Percentiles rank a stretch among this genome's conserved stretches.
Conservation (phyloP, 1,140 invertebrate species). For the Cheumatopsyche charites region DNA sequence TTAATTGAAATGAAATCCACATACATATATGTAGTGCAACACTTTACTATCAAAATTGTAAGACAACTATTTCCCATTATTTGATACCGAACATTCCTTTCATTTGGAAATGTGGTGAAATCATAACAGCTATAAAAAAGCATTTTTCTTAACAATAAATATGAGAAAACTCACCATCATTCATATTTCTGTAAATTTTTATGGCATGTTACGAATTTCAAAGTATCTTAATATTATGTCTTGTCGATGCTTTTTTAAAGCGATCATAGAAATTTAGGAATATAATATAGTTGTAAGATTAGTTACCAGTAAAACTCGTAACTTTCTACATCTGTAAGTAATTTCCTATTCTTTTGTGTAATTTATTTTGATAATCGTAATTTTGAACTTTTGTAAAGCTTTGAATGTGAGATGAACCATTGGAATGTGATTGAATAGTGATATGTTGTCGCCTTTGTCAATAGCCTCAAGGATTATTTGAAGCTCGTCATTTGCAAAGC, state of each 20-base stretch:
- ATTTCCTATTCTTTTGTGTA: slow-evolving; percentile 34
- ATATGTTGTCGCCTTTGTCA: slow-evolving; percentile 24
- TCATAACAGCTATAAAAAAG: no score
- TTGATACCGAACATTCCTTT: slow-evolving; percentile 33
- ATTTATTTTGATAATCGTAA: slow-evolving; percentile 32
- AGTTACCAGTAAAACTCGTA: slow-evolving; percentile 31
- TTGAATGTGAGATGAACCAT: slow-evolving; percentile 33
- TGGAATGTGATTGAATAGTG: slow-evolving; percentile 27
- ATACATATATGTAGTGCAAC: slow-evolving; percentile 24
- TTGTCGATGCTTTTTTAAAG: slow-evolving; percentile 35
- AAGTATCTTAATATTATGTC: slow-evolving; percentile 32
- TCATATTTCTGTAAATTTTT: slow-evolving; percentile 19
- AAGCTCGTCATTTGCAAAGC: slow-evolving; percentile 12
- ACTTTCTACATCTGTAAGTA: slow-evolving; percentile 34
- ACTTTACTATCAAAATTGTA: neutral
- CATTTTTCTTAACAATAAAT: neutral
- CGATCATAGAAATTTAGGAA: slow-evolving; percentile 35
- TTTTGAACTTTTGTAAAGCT: slow-evolving; percentile 38
- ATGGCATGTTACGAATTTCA: slow-evolving; percentile 25
- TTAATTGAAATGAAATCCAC: slow-evolving; percentile 13
- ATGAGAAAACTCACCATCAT: slow-evolving; percentile 10
- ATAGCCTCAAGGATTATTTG: slow-evolving; percentile 3
- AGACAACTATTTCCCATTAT: neutral
- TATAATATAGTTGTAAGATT: slow-evolving; percentile 32
- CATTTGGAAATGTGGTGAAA: neutral